Evolutionary conservation across 2,888 invertebrate species (phyloP).

Genomic region (Chloromyia formosa): DNA sequence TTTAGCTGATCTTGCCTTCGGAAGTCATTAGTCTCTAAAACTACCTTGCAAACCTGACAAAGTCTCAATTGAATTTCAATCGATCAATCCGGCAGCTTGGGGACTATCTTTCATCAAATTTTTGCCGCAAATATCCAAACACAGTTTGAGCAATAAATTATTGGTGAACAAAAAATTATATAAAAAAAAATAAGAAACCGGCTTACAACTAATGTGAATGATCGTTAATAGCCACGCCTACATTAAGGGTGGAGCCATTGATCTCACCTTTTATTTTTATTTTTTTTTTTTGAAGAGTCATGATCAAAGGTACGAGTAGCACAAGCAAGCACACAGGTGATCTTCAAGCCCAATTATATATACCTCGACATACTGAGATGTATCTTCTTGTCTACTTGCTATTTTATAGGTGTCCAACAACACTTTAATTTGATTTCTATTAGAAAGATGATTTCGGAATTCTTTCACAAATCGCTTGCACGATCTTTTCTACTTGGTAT

Average conservation of each 20-base stretch:
- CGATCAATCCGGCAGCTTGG: no score
- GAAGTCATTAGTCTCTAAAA: no score
- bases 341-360: conserved; percentile 13
- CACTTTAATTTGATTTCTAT: no score
- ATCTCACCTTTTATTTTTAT: conserved; percentile 8
- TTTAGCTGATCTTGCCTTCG: no score
- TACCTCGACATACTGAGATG: not conserved
- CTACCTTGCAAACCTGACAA: no score
- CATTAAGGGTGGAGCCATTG: conserved; percentile 45
- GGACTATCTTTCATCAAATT: not conserved
- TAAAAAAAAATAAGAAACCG: conserved; percentile 30
- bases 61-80: no score
- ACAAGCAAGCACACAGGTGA: conserved; percentile 34
- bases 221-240: conserved; percentile 44
- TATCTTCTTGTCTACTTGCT: not conserved
- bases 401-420: conserved; percentile 1
- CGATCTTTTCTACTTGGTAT: no score
- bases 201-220: conserved; percentile 34
- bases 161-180: not conserved
- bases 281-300: not conserved
- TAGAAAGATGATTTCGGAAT: no score
- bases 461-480: no score
- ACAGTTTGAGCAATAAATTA: not conserved
- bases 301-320: not conserved
- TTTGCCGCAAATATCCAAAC: no score